Evolutionary conservation across 2,113 vertebrate species (phyloP).

Genomic region (Siniperca chuatsi): DNA sequence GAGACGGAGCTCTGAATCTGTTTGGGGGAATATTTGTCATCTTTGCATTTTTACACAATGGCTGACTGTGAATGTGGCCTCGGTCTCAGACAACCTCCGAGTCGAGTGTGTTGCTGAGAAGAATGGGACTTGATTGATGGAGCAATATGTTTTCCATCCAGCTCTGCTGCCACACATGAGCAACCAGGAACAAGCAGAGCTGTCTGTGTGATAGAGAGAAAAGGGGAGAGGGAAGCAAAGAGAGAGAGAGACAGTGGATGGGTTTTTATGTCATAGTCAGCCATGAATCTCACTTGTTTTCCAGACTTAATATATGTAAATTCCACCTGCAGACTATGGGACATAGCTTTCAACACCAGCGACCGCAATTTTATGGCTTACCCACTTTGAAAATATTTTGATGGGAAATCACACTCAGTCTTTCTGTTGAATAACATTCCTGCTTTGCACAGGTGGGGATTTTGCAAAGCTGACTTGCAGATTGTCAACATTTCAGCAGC

Average conservation of each 20-base stretch:
- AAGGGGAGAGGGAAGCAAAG: not conserved
- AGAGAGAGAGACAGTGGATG: conserved; percentile 19
- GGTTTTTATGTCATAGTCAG: conserved; percentile 56
- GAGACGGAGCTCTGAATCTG: conserved; percentile 26
- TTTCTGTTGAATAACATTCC: conserved; percentile 57
- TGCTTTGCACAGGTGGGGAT: conserved; percentile 67
- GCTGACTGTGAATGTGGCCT: conserved; percentile 38
- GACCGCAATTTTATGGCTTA: conserved; percentile 69
- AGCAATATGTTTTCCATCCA: conserved; percentile 79
- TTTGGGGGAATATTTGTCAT: conserved; percentile 62
- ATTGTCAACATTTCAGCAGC: conserved; percentile 61
- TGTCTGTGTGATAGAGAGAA: conserved; percentile 61
- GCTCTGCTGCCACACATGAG: conserved; percentile 76
- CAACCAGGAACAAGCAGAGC: conserved; percentile 70
- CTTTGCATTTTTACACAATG: conserved; percentile 51
- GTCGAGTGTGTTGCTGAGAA: conserved; percentile 41
- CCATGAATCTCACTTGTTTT: conserved; percentile 71
- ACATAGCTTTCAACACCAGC: conserved; percentile 71
- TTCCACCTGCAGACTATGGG: conserved; percentile 76
- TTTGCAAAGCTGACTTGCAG: conserved; percentile 70
- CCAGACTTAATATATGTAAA: conserved; percentile 76
- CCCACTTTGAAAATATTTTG: conserved; percentile 68
- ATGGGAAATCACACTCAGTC: conserved; percentile 57
- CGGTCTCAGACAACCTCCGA: conserved; percentile 32
- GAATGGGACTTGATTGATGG: conserved; percentile 79